Base-by-base conservation (phyloP, 2,888 invertebrate species). In the Drosophila mercatorum region DNA sequence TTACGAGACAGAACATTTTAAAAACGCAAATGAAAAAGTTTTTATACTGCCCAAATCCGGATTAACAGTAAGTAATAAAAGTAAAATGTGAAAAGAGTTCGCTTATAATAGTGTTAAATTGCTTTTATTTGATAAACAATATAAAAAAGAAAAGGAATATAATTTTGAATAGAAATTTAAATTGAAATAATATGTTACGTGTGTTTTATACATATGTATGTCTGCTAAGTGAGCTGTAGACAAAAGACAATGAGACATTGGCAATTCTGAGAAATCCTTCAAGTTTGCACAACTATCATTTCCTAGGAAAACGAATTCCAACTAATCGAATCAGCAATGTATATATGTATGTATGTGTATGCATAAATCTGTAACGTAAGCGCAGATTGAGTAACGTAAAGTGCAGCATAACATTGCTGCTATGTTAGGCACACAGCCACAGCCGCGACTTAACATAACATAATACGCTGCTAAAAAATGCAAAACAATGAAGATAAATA, bases 401-500 rank as follows among this genome's bases (percentile, higher is more conserved):
- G 31, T 22, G 12, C 10, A 10, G 22, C 8, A 12, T 66, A 59
- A 49, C 66, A 66, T n/a, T 2, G 5, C 8, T 14, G 5, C 8
- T 14, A 34, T 71, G 75, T 71, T 71, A 74, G 17, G 3, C 2
- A 17, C 8, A 70, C 62, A 58, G 74, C 40, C 58, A 52, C 44
- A 63, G 55, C 67, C 53, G 62, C 72, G 36, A 40, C 38, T 71
- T 71, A 75, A 74, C 74, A 75, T 68, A 72, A 62, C 61, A 63
- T 28, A 47, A 53, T 75, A 72, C 63, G 46, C 66, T 63, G 62
- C 56, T 56, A 52, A 52, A 60, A 77, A 77, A 77, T 70, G 66
- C 66, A 73, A 73, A 73, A 73, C 73, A 73, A 76, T 77, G 70
- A 55, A 73, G 47, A 77, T 66, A 73, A 77, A 71, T 71, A 71